A percentile compares a stretch with the other conserved stretches of the same genome.
Conservation (phyloP, 2,888 invertebrate species). For the Therioaphis trifolii region DNA sequence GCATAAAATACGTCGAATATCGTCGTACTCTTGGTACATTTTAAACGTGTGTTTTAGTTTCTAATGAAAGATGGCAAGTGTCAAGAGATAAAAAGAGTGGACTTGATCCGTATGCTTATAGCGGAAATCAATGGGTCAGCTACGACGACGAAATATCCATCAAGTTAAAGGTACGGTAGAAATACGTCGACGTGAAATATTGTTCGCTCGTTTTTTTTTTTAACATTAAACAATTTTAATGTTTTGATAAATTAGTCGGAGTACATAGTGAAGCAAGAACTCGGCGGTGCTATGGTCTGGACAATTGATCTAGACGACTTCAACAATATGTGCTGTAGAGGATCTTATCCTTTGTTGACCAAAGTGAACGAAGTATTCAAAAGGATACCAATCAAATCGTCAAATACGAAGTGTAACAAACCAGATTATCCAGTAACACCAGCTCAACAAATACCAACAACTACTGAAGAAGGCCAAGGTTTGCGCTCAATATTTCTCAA, state of each 20-base stretch:
- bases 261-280: conserved; percentile 79
- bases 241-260: no score
- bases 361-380: conserved; percentile 83
- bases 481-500: not conserved
- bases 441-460: conserved; percentile 29
- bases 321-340: conserved; percentile 83
- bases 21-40: not conserved
- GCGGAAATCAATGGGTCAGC: conserved; percentile 88
- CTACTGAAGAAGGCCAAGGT: conserved; percentile 58
- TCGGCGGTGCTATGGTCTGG: conserved; percentile 88
- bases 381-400: conserved; percentile 67
- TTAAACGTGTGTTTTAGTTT: conserved; percentile 70
- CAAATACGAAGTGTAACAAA: conserved; percentile 64
- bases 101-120: conserved; percentile 82
- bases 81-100: conserved; percentile 72
- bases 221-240: no score
- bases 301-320: conserved; percentile 90
- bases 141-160: conserved; percentile 86
- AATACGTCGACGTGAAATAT: not conserved
- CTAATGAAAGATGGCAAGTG: conserved; percentile 77
- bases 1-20: not conserved
- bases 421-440: conserved; percentile 48
- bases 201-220: no score
- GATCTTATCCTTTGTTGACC: conserved; percentile 81
- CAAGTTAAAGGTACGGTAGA: conserved; percentile 75